Evolutionary conservation across 2,797 vertebrate species (phyloP), one percentile per base, ranked within the genome.

Genomic region (Sebastes goodei): DNA sequence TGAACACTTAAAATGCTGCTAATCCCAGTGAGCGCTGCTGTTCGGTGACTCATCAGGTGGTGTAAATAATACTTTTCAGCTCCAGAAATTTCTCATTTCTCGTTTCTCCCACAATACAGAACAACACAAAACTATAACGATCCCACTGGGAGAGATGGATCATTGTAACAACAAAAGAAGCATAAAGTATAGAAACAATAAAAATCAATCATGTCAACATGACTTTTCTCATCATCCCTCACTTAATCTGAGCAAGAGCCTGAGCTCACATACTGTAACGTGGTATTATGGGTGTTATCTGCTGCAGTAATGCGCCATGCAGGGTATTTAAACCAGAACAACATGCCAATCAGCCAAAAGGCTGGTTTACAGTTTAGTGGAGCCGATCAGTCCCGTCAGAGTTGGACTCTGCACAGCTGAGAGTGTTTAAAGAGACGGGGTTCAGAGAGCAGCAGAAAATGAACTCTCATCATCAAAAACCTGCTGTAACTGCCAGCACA

Each of bases 351-450:
- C 87, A 88, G 80, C 71, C 60, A 6, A 64, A 69, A 60, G 60
- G 49, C 12, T 23, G 49, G 82, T 87, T 89, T 88, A 82, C 59
- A 79, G 78, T 72, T 80, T 57, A 72, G 65, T 52, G 55, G 55
- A 85, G 63, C 63, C 60, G 33, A 76, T 88, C 81, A 38, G 66
- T 67, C 53, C 71, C 71, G 62, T 83, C 68, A 79, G 30, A 77
- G 2, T 35, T 49, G 14, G 35, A 76, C 74, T 72, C 61, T 56
- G 38, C 80, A 91, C 82, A 91, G 91, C 88, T 89, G 81, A 92
- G 69, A 92, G 62, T 77, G 49, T 85, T 94, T 91, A 90, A 71
- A 86, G 53, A 72, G 42, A 23, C 15, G 38, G 29, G 65, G 38
- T 21, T 76, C 53, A 30, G 33, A 82, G 63, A 56, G 35, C 30